phyloP scores from a whole-genome alignment of 2,888 invertebrate species.

The Baccha elongata region DNA sequence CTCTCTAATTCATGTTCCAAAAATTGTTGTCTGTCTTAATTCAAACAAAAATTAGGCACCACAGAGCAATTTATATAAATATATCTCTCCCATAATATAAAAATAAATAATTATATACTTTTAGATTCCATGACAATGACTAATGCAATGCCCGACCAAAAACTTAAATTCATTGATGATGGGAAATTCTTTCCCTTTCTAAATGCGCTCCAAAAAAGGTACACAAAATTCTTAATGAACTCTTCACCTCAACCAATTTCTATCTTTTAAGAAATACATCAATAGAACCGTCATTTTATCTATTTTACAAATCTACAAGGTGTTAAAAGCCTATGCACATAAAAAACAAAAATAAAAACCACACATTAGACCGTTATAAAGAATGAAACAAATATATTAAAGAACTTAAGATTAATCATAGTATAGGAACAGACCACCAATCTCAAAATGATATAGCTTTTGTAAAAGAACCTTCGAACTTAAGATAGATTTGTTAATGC shows the following conservation, averaged over 20 bases:
- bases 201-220: neutral
- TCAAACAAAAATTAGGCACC: neutral
- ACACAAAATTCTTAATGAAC: conserved; percentile 14
- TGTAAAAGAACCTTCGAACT: conserved; percentile 10
- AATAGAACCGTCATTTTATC: conserved; percentile 23
- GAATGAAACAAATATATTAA: conserved; percentile 33
- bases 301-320: conserved; percentile 12
- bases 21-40: neutral
- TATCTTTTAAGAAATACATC: conserved; percentile 10
- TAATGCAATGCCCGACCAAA: neutral
- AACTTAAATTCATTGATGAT: conserved; percentile 14
- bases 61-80: neutral
- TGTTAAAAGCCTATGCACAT: conserved; percentile 63
- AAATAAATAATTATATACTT: conserved; percentile 19
- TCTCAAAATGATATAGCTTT: conserved; percentile 6
- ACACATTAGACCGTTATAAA: conserved; percentile 37
- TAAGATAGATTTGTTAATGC: conserved; percentile 16
- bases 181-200: conserved; percentile 8
- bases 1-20: neutral
- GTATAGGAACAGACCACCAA: conserved; percentile 10
- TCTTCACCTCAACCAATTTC: neutral
- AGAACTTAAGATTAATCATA: conserved; percentile 33
- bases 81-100: neutral
- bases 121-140: conserved; percentile 2
- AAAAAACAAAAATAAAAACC: conserved; percentile 26